Percentiles rank a stretch among this genome's conserved stretches.
Conservation (phyloP, 2,888 invertebrate genomes). For the Drosophila rubida region DNA sequence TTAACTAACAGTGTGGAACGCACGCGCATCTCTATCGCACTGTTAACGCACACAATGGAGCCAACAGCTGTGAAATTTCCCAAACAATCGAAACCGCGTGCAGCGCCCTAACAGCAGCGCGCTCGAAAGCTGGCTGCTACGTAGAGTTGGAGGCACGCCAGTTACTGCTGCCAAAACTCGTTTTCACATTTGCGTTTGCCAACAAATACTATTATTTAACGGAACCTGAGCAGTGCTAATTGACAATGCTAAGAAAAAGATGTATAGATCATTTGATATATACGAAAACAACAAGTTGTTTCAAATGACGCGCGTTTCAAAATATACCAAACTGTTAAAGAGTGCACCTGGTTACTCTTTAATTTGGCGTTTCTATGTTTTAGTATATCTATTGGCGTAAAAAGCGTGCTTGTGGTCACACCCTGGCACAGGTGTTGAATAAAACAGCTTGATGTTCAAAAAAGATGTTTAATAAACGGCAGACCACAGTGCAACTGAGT, state of each 20-base stretch:
- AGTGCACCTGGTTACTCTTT: no score
- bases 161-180: no score
- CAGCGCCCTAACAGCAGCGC: constrained; percentile 28
- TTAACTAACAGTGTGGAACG: constrained; percentile 41
- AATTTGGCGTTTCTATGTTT: no score
- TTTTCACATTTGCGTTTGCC: not conserved
- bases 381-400: not conserved
- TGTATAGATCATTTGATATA: no score
- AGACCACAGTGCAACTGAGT: no score
- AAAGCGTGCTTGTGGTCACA: not conserved
- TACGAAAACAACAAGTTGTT: not conserved
- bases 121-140: constrained; percentile 43
- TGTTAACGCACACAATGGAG: constrained; percentile 36
- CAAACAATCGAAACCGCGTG: constrained; percentile 49
- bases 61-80: constrained; percentile 58
- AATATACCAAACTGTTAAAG: constrained; percentile 2
- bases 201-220: not conserved
- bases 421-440: not conserved
- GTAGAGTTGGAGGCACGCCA: not conserved
- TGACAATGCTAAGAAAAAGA: no score
- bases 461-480: no score
- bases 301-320: constrained; percentile 21
- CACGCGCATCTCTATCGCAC: constrained; percentile 37
- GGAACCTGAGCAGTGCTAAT: no score
- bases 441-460: not conserved